Evolutionary conservation across 2,113 vertebrate genomes (phyloP), one percentile per base, ranked within the genome.

Genomic region (Aplodontia rufa): DNA sequence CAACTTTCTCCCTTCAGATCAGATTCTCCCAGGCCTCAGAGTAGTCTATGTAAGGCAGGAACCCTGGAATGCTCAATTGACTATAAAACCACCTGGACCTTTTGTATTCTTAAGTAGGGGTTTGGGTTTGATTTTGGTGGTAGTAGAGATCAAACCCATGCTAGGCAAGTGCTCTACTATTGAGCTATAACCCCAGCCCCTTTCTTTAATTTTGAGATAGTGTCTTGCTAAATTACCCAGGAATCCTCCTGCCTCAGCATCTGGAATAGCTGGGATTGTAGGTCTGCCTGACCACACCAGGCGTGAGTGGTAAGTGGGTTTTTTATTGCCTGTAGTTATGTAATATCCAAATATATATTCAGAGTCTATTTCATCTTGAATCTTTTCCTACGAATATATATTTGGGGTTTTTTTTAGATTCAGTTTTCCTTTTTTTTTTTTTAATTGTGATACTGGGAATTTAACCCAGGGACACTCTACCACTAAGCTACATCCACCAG

Each of bases 311-410:
- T n/a, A n/a, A n/a, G n/a, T n/a, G n/a, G 55, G 22, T 58, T 92
- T 90, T 72, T 40, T 78, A 20, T 74, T 60, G 49, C 51, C 58
- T 68, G 45, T 40, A n/a, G 69, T 93, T 93, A 78, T 66, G 51
- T 82, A 78, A 68, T 60, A 66, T 68, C 72, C 66, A 12, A 89
- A 95, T 9, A 37, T 49, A 3, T 68, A 19, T 78, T 89, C 86
- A 91, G 53, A 40, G 49, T 45, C 32, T 28, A 8, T 37, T 76
- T 95, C 62, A 72, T 75, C 68, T 79, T 62, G 55, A 91, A 45
- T 94, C 79, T 42, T 68, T 90, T 78, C 78, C 93, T 64, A 76
- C 84, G 71, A 87, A 83, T 45, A 47, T 28, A 76, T 30, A 11
- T 35, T 35, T 35, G 35, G 20, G 9, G 17, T 24, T 24, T 58